phyloP scores from a whole-genome alignment of 2,888 invertebrate genomes.

The Drosophila formosana region DNA sequence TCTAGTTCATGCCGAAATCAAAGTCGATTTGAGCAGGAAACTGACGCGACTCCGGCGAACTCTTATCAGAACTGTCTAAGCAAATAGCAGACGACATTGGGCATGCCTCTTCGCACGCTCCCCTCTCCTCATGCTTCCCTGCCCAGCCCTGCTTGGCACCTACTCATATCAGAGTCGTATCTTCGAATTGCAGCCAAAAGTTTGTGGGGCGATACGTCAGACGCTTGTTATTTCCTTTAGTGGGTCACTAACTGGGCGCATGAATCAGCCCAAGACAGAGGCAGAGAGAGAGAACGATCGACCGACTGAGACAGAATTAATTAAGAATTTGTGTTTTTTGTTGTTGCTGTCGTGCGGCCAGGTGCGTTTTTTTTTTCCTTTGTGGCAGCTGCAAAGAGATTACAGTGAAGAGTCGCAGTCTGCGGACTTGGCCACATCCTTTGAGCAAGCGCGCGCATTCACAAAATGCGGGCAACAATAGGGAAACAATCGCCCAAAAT shows the following conservation, averaged over 20 bases:
- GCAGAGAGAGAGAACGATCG: background rate
- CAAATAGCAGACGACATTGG: conserved; percentile 14
- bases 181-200: conserved; percentile 30
- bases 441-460: conserved; percentile 81
- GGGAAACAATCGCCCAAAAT: conserved; percentile 55
- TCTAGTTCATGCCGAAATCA: background rate
- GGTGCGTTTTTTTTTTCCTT: conserved; percentile 42
- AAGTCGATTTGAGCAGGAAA: conserved; percentile 32
- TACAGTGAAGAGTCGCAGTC: conserved; percentile 2
- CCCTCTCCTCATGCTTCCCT: background rate
- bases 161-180: conserved; percentile 9
- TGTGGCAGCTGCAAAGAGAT: conserved; percentile 50
- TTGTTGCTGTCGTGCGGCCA: conserved; percentile 37
- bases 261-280: conserved; percentile 36
- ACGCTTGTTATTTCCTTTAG: conserved; percentile 60
- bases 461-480: conserved; percentile 44
- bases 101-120: background rate
- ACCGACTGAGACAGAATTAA: conserved; percentile 40
- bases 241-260: conserved; percentile 28
- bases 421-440: conserved; percentile 58
- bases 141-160: background rate
- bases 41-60: conserved; percentile 21
- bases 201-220: conserved; percentile 29
- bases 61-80: conserved; percentile 50
- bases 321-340: conserved; percentile 38